Evolutionary conservation across 2,888 invertebrate genomes (phyloP).

Genomic region (Lysandra coridon): DNA sequence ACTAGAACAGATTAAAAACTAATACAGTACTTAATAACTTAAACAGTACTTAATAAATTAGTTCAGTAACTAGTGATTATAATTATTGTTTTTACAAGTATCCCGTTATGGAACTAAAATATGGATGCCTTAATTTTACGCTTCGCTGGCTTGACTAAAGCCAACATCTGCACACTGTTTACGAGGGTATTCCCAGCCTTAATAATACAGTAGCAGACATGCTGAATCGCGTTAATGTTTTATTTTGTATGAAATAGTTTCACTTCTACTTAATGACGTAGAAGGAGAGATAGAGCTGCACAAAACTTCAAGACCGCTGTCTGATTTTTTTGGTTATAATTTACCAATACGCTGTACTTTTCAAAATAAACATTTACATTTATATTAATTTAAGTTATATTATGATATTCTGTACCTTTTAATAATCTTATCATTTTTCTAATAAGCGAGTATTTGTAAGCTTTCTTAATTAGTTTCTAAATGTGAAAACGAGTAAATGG

Average conservation of each 20-base stretch:
- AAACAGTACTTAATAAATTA: too few relatives aligned
- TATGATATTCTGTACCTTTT: too few relatives aligned
- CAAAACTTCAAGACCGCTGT: neutral
- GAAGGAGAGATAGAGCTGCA: slow-evolving; percentile 19
- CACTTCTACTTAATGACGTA: slow-evolving; percentile 17
- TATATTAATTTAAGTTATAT: too few relatives aligned
- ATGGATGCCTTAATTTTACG: slow-evolving; percentile 30
- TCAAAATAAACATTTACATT: neutral
- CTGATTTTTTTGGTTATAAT: neutral
- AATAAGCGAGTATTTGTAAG: too few relatives aligned
- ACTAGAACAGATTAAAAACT: too few relatives aligned
- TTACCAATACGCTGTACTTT: neutral
- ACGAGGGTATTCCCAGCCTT: slow-evolving; percentile 34
- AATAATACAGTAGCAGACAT: slow-evolving; percentile 31
- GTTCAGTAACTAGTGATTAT: neutral
- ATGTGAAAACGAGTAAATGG: too few relatives aligned
- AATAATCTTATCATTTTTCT: too few relatives aligned
- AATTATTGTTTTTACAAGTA: neutral
- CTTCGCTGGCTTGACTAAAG: slow-evolving; percentile 37
- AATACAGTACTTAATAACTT: too few relatives aligned
- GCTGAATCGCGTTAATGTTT: slow-evolving; percentile 26
- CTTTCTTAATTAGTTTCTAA: too few relatives aligned
- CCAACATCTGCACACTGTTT: slow-evolving; percentile 40
- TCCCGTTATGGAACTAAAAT: slow-evolving; percentile 3
- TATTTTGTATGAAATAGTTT: slow-evolving; percentile 24